Evolutionary conservation across 2,888 invertebrate genomes (phyloP).

Genomic region (Lochmaea capreae): DNA sequence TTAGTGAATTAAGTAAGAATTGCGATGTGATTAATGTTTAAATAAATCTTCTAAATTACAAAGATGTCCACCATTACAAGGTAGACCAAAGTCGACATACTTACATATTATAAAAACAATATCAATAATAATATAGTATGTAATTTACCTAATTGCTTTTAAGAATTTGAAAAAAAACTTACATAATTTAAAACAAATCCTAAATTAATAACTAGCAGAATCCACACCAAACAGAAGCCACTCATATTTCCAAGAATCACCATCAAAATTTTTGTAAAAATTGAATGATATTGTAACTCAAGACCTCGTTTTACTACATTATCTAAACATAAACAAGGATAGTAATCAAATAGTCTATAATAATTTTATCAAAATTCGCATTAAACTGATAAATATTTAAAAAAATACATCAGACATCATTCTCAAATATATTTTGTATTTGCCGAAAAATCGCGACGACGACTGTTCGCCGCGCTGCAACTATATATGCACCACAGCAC

Average conservation of each 20-base stretch:
- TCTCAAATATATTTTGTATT: background rate
- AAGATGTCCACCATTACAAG: too few species aligned
- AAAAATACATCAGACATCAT: background rate
- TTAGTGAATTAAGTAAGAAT: too few species aligned
- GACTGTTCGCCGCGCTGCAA: background rate
- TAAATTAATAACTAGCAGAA: slow-evolving; percentile 41
- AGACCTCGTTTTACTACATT: slow-evolving; percentile 6
- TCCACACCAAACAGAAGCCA: slow-evolving; percentile 42
- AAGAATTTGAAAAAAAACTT: slow-evolving; percentile 31
- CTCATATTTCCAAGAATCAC: slow-evolving; percentile 37
- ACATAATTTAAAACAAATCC: slow-evolving; percentile 44
- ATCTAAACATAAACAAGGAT: slow-evolving; percentile 4
- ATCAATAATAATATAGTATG: too few species aligned
- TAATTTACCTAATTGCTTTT: too few species aligned
- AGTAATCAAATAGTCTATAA: background rate
- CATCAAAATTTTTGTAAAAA: slow-evolving; percentile 16
- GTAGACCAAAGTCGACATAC: too few species aligned
- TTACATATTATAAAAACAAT: too few species aligned
- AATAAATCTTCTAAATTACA: too few species aligned
- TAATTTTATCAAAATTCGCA: background rate
- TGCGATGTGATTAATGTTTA: too few species aligned
- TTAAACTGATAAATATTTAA: background rate
- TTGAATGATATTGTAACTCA: background rate
- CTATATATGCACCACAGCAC: slow-evolving; percentile 1
- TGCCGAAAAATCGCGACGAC: background rate